phyloP scores from a whole-genome alignment of 1,140 invertebrate species.

The Diorhabda carinulata region DNA sequence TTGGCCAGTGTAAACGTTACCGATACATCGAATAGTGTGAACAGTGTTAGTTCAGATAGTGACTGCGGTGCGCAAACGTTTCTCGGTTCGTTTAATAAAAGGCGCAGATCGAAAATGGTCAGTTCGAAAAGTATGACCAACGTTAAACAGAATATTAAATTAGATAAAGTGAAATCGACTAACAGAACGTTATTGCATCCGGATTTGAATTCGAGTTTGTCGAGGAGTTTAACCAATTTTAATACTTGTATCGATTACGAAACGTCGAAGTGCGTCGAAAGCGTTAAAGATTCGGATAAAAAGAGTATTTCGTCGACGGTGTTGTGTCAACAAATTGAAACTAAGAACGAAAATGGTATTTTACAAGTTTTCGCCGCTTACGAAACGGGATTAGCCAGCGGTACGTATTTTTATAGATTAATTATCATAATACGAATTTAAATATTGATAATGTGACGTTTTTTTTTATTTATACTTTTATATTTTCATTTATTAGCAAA shows the following conservation, averaged over 20 bases:
- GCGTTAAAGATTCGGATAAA: conserved; percentile 25
- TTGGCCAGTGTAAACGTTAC: conserved; percentile 51
- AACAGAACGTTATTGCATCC: conserved; percentile 32
- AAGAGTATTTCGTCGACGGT: conserved; percentile 17
- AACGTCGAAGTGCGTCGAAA: conserved; percentile 19
- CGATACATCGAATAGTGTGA: conserved; percentile 59
- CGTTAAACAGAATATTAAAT: conserved; percentile 46
- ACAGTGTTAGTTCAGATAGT: conserved; percentile 58
- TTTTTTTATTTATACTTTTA: no score
- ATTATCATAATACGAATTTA: no score
- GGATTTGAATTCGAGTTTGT: conserved; percentile 47
- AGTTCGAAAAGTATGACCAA: conserved; percentile 45
- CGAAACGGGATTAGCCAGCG: conserved; percentile 85
- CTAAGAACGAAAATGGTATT: conserved; percentile 50
- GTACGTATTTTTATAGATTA: conserved; percentile 40
- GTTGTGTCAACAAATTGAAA: conserved; percentile 9
- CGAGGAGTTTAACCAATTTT: conserved; percentile 57
- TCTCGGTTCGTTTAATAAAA: conserved; percentile 34
- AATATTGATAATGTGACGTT: no score
- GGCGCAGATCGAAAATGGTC: conserved; percentile 36
- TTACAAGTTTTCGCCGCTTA: conserved; percentile 90
- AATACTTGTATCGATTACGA: conserved; percentile 50
- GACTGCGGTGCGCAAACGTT: conserved; percentile 50
- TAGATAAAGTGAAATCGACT: conserved; percentile 50
- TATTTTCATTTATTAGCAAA: no score